Percentiles rank a stretch among this genome's conserved stretches.
phyloP scores from a whole-genome alignment of 2,113 vertebrate genomes.

The Oriolus oriolus region DNA sequence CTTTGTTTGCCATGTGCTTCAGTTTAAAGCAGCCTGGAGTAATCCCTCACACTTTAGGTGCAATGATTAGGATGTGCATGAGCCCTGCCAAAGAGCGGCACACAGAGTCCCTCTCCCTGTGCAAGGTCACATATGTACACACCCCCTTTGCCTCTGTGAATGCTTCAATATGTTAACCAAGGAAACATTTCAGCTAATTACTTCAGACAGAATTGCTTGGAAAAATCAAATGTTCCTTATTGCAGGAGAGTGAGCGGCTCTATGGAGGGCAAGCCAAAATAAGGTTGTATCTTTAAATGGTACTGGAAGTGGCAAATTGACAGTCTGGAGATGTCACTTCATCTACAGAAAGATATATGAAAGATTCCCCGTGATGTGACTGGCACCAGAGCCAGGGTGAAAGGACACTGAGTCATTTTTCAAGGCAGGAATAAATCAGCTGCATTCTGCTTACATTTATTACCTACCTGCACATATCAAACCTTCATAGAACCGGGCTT shows the following conservation, averaged over 20 bases:
- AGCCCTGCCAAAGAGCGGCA: neutral
- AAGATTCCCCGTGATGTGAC: neutral
- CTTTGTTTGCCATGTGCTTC: neutral
- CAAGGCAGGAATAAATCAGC: neutral
- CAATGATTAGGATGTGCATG: neutral
- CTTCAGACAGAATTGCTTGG: neutral
- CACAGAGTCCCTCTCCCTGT: neutral
- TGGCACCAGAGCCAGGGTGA: neutral
- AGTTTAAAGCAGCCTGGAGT: neutral
- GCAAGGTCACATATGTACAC: neutral
- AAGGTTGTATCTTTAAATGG: neutral
- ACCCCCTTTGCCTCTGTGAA: neutral
- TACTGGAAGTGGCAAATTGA: neutral
- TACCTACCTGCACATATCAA: neutral
- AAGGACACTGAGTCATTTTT: neutral
- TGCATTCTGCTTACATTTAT: neutral
- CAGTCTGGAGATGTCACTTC: neutral
- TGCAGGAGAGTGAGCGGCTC: neutral
- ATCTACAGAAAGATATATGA: neutral
- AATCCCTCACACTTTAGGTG: neutral
- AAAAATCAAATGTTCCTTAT: neutral
- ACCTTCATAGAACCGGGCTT: neutral
- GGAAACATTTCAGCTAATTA: neutral
- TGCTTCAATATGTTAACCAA: constrained; percentile 2
- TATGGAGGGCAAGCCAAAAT: neutral